A percentile compares a stretch with the other conserved stretches of the same genome.
Evolutionary conservation across 2,797 vertebrate species (phyloP).

Genomic region (Phoeniculus purpureus): DNA sequence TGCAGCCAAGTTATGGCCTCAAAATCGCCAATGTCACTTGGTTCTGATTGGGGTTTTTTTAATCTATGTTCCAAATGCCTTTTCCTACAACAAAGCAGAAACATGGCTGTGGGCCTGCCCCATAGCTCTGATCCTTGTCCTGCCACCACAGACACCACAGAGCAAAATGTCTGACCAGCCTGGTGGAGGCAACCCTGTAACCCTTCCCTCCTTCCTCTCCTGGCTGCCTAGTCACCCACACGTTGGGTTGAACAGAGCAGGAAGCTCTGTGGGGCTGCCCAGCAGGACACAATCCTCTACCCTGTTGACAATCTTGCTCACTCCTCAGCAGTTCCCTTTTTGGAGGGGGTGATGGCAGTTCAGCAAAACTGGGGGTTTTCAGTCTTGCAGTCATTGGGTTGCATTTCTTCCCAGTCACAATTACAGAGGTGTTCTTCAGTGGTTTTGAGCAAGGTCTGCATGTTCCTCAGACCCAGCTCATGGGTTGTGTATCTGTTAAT

Average conservation of each 20-base stretch:
- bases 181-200: rapidly evolving
- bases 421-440: not conserved
- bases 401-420: not conserved
- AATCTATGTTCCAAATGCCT: not conserved
- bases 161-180: not conserved
- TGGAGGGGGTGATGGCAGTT: not conserved
- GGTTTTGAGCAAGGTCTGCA: not conserved
- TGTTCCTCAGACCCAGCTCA: not conserved
- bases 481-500: not conserved
- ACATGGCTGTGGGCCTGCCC: rapidly evolving
- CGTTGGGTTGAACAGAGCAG: rapidly evolving
- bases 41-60: not conserved
- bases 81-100: not conserved
- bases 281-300: not conserved
- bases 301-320: not conserved
- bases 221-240: not conserved
- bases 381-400: not conserved
- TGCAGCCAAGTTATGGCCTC: not conserved
- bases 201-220: not conserved
- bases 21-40: not conserved
- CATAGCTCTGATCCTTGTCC: not conserved
- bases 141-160: not conserved
- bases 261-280: not conserved
- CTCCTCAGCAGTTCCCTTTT: not conserved
- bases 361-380: not conserved